Evolutionary conservation across 2,888 invertebrate genomes (phyloP).

Genomic region (Pemphredon lugubris): DNA sequence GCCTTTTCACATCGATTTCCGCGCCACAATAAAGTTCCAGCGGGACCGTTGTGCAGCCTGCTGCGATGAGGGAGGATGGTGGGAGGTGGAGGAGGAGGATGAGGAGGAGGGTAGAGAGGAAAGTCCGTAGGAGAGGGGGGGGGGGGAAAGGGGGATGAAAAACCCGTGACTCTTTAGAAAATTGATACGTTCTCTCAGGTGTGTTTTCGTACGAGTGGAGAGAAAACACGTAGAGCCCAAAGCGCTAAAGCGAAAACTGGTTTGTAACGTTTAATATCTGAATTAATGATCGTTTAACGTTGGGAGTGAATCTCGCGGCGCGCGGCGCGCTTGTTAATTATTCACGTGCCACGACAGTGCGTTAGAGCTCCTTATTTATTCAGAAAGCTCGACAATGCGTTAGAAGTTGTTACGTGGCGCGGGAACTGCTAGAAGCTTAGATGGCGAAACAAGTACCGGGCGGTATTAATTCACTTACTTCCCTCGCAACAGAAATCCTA

Average conservation of each 20-base stretch:
- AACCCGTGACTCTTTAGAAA: constrained; percentile 52
- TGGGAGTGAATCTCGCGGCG: background rate
- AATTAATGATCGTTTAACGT: constrained; percentile 39
- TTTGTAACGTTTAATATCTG: constrained; percentile 42
- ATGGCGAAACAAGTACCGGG: background rate
- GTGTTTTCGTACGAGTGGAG: constrained; percentile 31
- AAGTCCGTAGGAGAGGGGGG: background rate
- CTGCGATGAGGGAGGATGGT: constrained; percentile 6
- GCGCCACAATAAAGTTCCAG: constrained; percentile 65
- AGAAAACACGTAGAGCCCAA: constrained; percentile 13
- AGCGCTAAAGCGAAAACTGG: constrained; percentile 27
- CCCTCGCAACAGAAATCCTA: background rate
- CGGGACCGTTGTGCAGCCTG: constrained; percentile 32
- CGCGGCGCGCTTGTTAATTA: constrained; percentile 6
- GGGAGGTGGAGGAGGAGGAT: background rate
- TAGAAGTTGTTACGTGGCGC: constrained; percentile 39
- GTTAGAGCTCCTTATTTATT: constrained; percentile 32
- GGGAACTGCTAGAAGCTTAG: background rate
- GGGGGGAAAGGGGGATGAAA: background rate
- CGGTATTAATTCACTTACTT: constrained; percentile 9
- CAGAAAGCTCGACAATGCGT: constrained; percentile 38
- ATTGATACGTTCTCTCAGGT: constrained; percentile 54
- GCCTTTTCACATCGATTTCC: constrained; percentile 69
- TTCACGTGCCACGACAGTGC: background rate
- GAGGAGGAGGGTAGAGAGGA: background rate